These are phyloP conservation scores for Epizoanthus rinbou DNA, from an alignment of 92 coral and sea anemone species.

Conservation along the genomic window DNA sequence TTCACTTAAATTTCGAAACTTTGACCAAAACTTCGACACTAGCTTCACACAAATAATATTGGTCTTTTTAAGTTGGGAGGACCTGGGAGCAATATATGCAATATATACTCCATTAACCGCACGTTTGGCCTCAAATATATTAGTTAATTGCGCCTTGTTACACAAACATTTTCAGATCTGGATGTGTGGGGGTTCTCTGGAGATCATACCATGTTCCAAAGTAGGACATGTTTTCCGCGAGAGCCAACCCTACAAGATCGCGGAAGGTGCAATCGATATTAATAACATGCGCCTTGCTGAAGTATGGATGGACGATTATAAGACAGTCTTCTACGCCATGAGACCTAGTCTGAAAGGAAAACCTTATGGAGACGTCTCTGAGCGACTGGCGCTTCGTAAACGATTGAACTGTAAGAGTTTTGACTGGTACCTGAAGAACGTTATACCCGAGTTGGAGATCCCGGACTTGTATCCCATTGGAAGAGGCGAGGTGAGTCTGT, in stretches of 20 bases:
- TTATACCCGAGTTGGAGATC: slow-evolving; percentile 85
- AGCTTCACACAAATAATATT: no score
- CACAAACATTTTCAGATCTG: slow-evolving; percentile 66
- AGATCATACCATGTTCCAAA: slow-evolving; percentile 95
- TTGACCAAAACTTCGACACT: no score
- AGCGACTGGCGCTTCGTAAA: slow-evolving; percentile 69
- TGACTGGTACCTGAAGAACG: slow-evolving; percentile 87
- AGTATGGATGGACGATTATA: slow-evolving; percentile 98
- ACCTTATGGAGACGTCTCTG: slow-evolving; percentile 80
- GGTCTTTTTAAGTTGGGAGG: no score
- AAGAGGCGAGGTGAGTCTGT: slow-evolving; percentile 86
- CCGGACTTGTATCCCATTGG: slow-evolving; percentile 94
- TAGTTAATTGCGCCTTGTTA: neutral
- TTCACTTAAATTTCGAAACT: no score
- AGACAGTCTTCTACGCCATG: slow-evolving; percentile 85
- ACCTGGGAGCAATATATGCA: no score
- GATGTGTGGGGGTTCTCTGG: slow-evolving; percentile 99
- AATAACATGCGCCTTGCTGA: slow-evolving; percentile 95
- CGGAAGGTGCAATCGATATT: slow-evolving; percentile 85
- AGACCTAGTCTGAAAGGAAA: slow-evolving; percentile 75
- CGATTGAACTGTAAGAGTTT: slow-evolving; percentile 84
- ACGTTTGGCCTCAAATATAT: no score
- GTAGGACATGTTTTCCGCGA: slow-evolving; percentile 99
- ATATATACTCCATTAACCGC: no score
- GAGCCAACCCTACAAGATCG: slow-evolving; percentile 94